Evolutionary conservation across 1,140 invertebrate species (phyloP), one percentile per base, ranked within the genome.

Genomic region (Bombus cullumanus): DNA sequence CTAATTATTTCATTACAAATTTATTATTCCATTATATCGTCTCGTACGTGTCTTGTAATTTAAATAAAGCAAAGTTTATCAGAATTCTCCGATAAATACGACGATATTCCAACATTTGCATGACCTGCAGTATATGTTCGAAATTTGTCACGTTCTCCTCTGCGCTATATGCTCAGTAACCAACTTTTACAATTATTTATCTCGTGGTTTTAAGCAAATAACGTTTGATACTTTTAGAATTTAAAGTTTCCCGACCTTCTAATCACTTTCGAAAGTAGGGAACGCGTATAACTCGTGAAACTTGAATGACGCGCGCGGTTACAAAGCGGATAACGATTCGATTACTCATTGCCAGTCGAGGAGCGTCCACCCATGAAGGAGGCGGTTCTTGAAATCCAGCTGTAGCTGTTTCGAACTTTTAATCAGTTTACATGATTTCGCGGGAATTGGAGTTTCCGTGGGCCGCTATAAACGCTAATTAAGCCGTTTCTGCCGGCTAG

Each of bases 341-440:
- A 85, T 85, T 85, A 71, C 69, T 84, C 53, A 73, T 76, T 39
- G 69, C 77, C 47, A n/a, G 74, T 59, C 37, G n/a, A 57, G 18
- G 37, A 28, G 37, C 43, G 34, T 75, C 41, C 68, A n/a, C 28
- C 13, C n/a, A 1, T 12, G n/a, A 6, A 37, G 18, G 22, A 37
- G 10, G 47, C 18, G 25, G 37, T 34, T 64, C 79, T 22, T 34
- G 37, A 28, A 31, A 81, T 79, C 47, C 43, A 71, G 74, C 81
- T 41, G 75, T 68, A 73, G 68, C 85, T 81, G 86, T 90, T 88
- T 53, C 72, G 66, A 86, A 89, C 88, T 89, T 89, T 89, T 89
- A 89, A 89, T 89, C 81, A 89, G 88, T 89, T 89, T 89, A 89
- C 79, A 78, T 81, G 81, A 89, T 89, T 89, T 83, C 81, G 76